phyloP scores from a whole-genome alignment of 2,888 invertebrate genomes.

The Subacronicta megacephala region DNA sequence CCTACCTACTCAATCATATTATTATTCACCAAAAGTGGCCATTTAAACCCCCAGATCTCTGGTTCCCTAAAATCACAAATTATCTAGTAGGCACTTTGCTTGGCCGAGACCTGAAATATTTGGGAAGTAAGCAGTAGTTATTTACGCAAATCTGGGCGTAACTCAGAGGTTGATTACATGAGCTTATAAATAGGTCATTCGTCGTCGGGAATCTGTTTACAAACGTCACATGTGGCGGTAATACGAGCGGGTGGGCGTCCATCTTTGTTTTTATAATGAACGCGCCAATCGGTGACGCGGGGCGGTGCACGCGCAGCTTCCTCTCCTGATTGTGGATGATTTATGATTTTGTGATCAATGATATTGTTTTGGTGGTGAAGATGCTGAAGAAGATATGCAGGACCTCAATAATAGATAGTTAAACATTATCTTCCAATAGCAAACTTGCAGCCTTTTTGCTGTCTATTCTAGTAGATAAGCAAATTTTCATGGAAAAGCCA shows the following conservation, averaged over 20 bases:
- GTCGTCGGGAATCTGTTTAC: slow-evolving; percentile 57
- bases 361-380: no score
- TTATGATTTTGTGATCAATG: slow-evolving; percentile 25
- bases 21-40: no score
- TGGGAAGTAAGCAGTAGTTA: no score
- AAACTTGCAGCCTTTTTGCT: no score
- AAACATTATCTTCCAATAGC: no score
- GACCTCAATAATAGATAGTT: background rate
- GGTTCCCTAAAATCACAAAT: no score
- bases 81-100: no score
- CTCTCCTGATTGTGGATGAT: slow-evolving; percentile 44
- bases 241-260: slow-evolving; percentile 77
- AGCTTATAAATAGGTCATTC: slow-evolving; percentile 71
- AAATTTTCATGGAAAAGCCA: no score
- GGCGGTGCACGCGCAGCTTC: slow-evolving; percentile 73
- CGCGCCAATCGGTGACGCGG: slow-evolving; percentile 74
- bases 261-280: slow-evolving; percentile 74
- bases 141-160: slow-evolving; percentile 43
- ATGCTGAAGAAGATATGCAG: background rate
- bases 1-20: no score
- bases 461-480: no score
- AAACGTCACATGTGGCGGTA: slow-evolving; percentile 64
- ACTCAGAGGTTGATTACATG: slow-evolving; percentile 35
- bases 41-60: no score
- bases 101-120: no score